Evolutionary conservation across 2,797 vertebrate species (phyloP).

Genomic region (Anolis apletophallus): DNA sequence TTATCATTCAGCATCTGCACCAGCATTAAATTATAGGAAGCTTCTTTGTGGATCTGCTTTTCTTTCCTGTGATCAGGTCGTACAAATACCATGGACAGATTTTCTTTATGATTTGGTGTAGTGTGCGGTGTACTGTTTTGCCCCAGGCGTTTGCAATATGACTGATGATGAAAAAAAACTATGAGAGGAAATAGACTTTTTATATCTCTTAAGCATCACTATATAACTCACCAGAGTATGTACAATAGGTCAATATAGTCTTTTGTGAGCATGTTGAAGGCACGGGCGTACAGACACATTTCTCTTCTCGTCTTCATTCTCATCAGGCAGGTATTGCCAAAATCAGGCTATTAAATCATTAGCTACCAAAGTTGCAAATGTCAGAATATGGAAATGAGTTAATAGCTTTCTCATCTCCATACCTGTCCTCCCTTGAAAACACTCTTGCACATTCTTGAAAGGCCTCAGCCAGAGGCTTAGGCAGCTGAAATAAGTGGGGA

Average conservation of each 20-base stretch:
- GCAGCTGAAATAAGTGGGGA: slow-evolving; percentile 49
- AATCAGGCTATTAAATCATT: slow-evolving; percentile 59
- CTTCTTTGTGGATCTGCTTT: background rate
- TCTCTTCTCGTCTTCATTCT: slow-evolving; percentile 52
- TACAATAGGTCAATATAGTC: slow-evolving; percentile 51
- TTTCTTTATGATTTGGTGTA: slow-evolving; percentile 24
- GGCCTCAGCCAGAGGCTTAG: slow-evolving; percentile 45
- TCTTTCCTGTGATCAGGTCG: background rate
- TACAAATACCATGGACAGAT: background rate
- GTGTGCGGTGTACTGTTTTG: slow-evolving; percentile 37
- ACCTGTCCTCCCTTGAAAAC: slow-evolving; percentile 57
- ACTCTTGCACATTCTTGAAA: slow-evolving; percentile 29
- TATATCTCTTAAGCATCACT: slow-evolving; percentile 53
- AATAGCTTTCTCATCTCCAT: slow-evolving; percentile 47
- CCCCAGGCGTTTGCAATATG: slow-evolving; percentile 43
- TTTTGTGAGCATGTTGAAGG: slow-evolving; percentile 24
- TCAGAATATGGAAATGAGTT: slow-evolving; percentile 55
- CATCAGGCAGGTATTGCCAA: slow-evolving; percentile 27
- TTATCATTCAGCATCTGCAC: background rate
- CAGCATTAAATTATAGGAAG: background rate
- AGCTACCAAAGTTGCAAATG: slow-evolving; percentile 57
- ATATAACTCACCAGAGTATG: slow-evolving; percentile 52
- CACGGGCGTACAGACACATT: background rate
- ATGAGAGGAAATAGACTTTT: slow-evolving; percentile 54
- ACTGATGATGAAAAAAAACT: slow-evolving; percentile 27